Evolutionary conservation across 1,140 invertebrate species (phyloP).

Genomic region (Brachionus calyciflorus): DNA sequence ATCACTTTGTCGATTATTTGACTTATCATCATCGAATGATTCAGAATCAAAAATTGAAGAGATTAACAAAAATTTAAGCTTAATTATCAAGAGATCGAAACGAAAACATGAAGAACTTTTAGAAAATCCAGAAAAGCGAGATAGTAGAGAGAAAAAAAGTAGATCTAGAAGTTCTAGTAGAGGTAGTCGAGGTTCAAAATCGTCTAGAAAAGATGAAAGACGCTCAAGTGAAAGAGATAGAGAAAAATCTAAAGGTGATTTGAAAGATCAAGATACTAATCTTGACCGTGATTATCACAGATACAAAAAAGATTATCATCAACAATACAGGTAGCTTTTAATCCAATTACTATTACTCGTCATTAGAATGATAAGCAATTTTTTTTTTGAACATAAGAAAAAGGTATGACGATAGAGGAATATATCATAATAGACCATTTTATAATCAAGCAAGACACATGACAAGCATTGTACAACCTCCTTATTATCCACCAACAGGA

Average conservation of each 20-base stretch:
- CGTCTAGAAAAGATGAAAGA: too few species aligned
- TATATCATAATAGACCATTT: not conserved
- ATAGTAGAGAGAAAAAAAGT: not conserved
- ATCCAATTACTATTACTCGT: not conserved
- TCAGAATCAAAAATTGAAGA: slow-evolving; percentile 12
- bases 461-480: not conserved
- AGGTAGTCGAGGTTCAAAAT: not conserved
- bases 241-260: not conserved
- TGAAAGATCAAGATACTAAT: not conserved
- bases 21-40: not conserved
- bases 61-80: slow-evolving; percentile 27
- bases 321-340: not conserved
- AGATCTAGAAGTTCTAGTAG: slow-evolving; percentile 10
- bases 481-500: not conserved
- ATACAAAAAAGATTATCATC: slow-evolving; percentile 20
- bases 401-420: not conserved
- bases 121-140: not conserved
- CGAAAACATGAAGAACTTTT: slow-evolving; percentile 13
- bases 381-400: not conserved
- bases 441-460: not conserved
- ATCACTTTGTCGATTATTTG: slow-evolving; percentile 84
- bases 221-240: not conserved
- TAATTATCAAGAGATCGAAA: slow-evolving; percentile 35
- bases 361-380: not conserved
- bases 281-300: not conserved